Evolutionary conservation across 1,140 invertebrate species (phyloP).

Genomic region (Cydia fagiglandana): DNA sequence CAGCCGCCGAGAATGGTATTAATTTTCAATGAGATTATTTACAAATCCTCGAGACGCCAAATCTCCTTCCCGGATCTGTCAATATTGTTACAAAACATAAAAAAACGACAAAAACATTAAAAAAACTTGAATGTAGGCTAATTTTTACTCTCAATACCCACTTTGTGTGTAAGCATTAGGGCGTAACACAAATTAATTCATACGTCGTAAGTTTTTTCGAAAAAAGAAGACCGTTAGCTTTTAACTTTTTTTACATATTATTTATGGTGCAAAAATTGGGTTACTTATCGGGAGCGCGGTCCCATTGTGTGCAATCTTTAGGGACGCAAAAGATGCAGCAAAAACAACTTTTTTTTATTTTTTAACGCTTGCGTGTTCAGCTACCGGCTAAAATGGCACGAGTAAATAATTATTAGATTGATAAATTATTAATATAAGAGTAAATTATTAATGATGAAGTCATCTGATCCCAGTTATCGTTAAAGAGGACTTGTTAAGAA

Average conservation of each 20-base stretch:
- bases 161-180: conserved; percentile 72
- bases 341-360: conserved; percentile 12
- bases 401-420: conserved; percentile 26
- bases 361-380: conserved; percentile 1
- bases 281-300: conserved; percentile 74
- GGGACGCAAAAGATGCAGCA: conserved; percentile 34
- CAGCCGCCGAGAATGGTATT: conserved; percentile 65
- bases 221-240: conserved; percentile 70
- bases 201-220: conserved; percentile 46
- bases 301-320: conserved; percentile 58
- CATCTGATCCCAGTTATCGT: conserved; percentile 5
- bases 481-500: conserved; percentile 13
- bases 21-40: conserved; percentile 77
- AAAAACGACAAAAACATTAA: conserved; percentile 41
- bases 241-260: conserved; percentile 65
- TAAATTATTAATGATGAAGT: conserved; percentile 31
- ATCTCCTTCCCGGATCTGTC: conserved; percentile 57
- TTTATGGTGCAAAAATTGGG: conserved; percentile 78
- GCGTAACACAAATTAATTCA: conserved; percentile 76
- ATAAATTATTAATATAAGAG: conserved; percentile 6
- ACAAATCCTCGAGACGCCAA: conserved; percentile 62
- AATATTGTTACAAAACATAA: conserved; percentile 76
- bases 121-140: conserved; percentile 70
- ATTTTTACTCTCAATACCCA: conserved; percentile 76
- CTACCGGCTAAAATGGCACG: conserved; percentile 28